Evolutionary conservation across 2,113 vertebrate species (phyloP).

Genomic region (Atherinomorus stipes): DNA sequence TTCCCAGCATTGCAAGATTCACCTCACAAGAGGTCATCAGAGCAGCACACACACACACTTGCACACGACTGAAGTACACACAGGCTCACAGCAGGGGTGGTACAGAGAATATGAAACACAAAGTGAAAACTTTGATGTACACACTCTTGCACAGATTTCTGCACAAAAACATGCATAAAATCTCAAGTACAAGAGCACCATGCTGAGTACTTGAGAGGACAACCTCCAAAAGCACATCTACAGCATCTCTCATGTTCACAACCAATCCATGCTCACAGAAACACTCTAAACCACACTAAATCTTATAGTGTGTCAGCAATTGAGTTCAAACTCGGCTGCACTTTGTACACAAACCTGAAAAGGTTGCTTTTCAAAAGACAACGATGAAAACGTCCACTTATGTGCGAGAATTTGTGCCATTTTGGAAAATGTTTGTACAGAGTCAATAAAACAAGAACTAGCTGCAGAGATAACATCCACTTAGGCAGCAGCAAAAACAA

Average conservation of each 20-base stretch:
- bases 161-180: slow-evolving; percentile 50
- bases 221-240: slow-evolving; percentile 52
- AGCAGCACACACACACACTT: slow-evolving; percentile 38
- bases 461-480: slow-evolving; percentile 1
- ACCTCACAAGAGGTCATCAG: slow-evolving; percentile 56
- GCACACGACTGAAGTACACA: slow-evolving; percentile 66
- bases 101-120: slow-evolving; percentile 55
- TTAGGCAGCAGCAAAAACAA: background rate
- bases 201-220: slow-evolving; percentile 59
- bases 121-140: slow-evolving; percentile 65
- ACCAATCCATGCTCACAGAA: slow-evolving; percentile 36
- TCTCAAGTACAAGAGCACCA: slow-evolving; percentile 57
- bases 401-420: slow-evolving; percentile 2
- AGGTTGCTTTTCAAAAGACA: slow-evolving; percentile 7
- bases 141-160: slow-evolving; percentile 47
- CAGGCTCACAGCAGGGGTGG: slow-evolving; percentile 56
- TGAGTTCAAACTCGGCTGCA: background rate
- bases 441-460: slow-evolving; percentile 8
- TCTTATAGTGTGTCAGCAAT: slow-evolving; percentile 34
- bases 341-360: background rate
- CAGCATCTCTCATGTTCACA: slow-evolving; percentile 38
- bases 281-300: background rate
- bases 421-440: slow-evolving; percentile 17
- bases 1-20: slow-evolving; percentile 66
- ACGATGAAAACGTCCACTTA: slow-evolving; percentile 11